These are phyloP conservation scores for Scaptodrosophila latifasciaeformis DNA, from an alignment of 2,888 invertebrate species.

Conservation along the genomic window DNA sequence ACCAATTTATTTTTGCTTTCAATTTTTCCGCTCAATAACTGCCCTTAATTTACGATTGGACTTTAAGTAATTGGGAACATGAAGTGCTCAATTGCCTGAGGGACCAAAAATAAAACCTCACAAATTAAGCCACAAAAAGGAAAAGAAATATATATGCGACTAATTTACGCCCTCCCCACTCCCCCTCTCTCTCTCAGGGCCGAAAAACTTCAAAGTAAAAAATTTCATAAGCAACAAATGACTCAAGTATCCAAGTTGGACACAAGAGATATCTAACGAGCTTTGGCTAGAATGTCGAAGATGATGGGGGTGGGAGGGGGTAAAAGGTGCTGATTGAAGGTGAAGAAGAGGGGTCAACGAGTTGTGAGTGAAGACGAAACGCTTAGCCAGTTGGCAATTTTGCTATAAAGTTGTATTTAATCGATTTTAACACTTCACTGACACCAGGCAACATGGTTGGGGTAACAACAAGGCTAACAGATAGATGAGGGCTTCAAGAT, in stretches of 20 bases:
- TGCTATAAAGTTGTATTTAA: conserved; percentile 65
- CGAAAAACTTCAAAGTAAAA: conserved; percentile 42
- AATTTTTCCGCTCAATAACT: too few species aligned
- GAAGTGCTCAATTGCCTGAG: conserved; percentile 8
- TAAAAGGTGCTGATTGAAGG: neutral
- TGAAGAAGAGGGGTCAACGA: conserved; percentile 8
- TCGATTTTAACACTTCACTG: conserved; percentile 67
- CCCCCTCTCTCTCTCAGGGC: too few species aligned
- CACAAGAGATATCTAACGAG: neutral
- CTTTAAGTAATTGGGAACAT: too few species aligned
- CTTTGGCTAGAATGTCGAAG: neutral
- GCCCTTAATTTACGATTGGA: too few species aligned
- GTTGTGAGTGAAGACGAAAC: neutral
- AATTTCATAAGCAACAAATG: conserved; percentile 32
- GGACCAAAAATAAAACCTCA: conserved; percentile 12
- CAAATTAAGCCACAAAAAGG: conserved; percentile 16
- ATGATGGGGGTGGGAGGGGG: neutral
- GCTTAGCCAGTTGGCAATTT: conserved; percentile 62
- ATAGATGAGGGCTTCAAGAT: neutral
- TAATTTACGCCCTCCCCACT: conserved; percentile 18
- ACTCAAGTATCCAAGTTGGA: conserved; percentile 13
- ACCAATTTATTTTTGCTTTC: too few species aligned
- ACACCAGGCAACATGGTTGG: conserved; percentile 22
- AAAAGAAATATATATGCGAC: too few species aligned
- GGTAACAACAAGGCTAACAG: neutral